Percentiles rank a stretch among this genome's conserved stretches.
Evolutionary conservation across 2,797 vertebrate genomes (phyloP).

Genomic region (Anniella stebbinsi): DNA sequence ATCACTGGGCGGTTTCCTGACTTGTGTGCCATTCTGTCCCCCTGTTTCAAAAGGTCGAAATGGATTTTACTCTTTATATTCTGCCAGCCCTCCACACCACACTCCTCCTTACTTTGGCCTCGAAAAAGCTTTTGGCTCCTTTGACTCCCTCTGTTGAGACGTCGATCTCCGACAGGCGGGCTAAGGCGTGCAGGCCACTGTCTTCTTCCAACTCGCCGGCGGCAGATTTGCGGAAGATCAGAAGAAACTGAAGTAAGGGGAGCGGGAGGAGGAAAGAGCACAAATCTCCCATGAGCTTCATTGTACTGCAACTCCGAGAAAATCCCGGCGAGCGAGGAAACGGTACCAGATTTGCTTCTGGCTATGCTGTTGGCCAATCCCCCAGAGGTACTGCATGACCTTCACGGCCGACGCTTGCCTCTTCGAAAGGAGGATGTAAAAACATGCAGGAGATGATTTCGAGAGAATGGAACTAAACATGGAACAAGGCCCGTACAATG

Average conservation of each 20-base stretch:
- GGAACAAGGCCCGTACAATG: background rate
- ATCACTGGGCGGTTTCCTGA: too few relatives aligned
- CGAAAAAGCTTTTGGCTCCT: slow-evolving; percentile 95
- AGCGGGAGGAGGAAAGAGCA: rapidly evolving
- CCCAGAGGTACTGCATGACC: background rate
- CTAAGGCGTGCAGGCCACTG: slow-evolving; percentile 89
- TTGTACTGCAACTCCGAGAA: background rate
- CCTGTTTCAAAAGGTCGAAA: too few relatives aligned
- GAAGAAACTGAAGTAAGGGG: slow-evolving; percentile 84
- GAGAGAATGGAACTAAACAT: background rate
- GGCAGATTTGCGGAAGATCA: slow-evolving; percentile 95
- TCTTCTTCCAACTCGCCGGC: slow-evolving; percentile 93
- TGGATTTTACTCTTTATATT: too few relatives aligned
- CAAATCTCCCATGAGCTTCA: rapidly evolving
- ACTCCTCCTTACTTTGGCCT: slow-evolving; percentile 89
- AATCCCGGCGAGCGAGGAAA: too few relatives aligned
- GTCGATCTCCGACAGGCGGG: slow-evolving; percentile 92
- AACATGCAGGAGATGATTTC: too few relatives aligned
- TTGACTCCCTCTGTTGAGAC: slow-evolving; percentile 95
- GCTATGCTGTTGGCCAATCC: rapidly evolving
- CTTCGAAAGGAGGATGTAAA: too few relatives aligned
- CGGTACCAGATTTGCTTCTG: too few relatives aligned
- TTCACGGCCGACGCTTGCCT: background rate
- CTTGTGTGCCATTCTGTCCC: too few relatives aligned
- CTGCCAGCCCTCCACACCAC: too few relatives aligned